phyloP scores from a whole-genome alignment of 1,140 invertebrate genomes.

The Tetramorium simillimum region DNA sequence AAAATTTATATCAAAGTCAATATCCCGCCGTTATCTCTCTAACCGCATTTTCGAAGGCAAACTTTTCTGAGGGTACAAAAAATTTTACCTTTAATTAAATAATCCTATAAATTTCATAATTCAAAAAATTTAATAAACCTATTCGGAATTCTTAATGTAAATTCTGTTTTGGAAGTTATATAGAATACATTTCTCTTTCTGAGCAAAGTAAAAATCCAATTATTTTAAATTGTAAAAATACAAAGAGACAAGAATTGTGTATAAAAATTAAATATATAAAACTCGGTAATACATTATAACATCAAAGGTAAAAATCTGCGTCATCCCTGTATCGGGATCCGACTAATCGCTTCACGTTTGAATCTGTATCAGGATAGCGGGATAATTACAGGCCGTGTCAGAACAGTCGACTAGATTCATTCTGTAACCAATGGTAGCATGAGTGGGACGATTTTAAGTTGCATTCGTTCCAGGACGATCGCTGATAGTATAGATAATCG shows the following conservation, averaged over 20 bases:
- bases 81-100: neutral
- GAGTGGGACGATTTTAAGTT: conserved; percentile 46
- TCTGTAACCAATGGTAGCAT: neutral
- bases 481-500: conserved; percentile 24
- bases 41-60: neutral
- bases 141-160: neutral
- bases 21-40: neutral
- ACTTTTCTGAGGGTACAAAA: neutral
- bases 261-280: too few species aligned
- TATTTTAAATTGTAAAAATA: neutral
- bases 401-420: conserved; percentile 2
- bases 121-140: neutral
- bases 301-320: neutral
- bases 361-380: neutral
- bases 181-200: neutral
- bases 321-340: neutral
- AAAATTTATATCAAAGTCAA: conserved; percentile 31
- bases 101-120: neutral
- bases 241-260: neutral
- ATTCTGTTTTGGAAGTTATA: neutral
- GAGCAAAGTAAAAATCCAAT: neutral
- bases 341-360: conserved; percentile 16
- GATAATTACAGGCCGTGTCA: conserved; percentile 17
- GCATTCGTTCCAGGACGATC: conserved; percentile 36
- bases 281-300: neutral